Conservation (phyloP, 2,888 invertebrate species). For the Tanypteryx hageni region DNA sequence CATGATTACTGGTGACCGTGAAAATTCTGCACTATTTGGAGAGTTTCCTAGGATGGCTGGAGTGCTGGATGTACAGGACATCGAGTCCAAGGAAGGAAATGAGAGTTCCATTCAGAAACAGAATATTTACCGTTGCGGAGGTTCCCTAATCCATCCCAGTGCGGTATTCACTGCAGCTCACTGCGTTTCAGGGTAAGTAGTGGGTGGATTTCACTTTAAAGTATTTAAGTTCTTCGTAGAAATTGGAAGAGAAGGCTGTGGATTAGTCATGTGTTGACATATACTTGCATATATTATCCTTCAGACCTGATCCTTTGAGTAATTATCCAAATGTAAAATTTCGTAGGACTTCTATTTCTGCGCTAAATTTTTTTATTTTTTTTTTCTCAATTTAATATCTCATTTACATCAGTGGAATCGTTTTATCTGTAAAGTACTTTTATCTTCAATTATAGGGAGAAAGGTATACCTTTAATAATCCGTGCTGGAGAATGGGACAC, state of each 20-base stretch:
- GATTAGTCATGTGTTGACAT: no score
- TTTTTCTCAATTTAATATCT: no score
- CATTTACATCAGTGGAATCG: no score
- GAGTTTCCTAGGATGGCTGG: conserved; percentile 93
- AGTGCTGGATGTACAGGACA: conserved; percentile 78
- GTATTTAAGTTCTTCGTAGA: no score
- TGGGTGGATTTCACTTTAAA: no score
- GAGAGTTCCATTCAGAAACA: conserved; percentile 71
- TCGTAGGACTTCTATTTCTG: no score
- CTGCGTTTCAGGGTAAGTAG: conserved; percentile 78
- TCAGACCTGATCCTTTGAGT: no score
- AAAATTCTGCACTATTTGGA: conserved; percentile 84
- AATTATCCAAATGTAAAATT: no score
- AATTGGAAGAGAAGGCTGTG: no score
- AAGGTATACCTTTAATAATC: conserved; percentile 71
- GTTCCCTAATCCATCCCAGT: conserved; percentile 85
- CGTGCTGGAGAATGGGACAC: conserved; percentile 92
- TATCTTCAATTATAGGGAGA: neutral
- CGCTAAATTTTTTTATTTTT: no score
- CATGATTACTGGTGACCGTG: conserved; percentile 81
- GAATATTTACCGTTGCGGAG: conserved; percentile 86
- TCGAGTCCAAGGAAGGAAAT: no score
- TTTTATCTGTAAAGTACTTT: neutral
- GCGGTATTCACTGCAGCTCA: conserved; percentile 91
- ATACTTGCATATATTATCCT: no score